These are phyloP conservation scores for Caradrina kadenii DNA, from an alignment of 2,888 invertebrate species.

Conservation along the genomic window DNA sequence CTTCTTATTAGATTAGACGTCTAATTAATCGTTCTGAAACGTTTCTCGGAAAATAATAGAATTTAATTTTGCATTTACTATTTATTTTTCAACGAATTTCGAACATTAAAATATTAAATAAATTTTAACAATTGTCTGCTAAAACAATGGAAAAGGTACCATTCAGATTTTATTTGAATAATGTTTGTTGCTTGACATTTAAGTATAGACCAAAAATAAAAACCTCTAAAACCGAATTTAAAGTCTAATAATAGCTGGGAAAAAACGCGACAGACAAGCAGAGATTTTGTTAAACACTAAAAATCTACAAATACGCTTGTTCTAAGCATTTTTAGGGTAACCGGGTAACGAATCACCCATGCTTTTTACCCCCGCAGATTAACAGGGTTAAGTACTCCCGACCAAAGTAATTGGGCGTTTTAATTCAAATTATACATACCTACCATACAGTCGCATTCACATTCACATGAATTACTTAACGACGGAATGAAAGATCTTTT, in stretches of 20 bases:
- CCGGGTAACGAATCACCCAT: conserved; percentile 28
- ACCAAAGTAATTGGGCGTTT: conserved; percentile 50
- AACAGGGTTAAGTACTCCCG: conserved; percentile 40
- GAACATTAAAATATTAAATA: background rate
- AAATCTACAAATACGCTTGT: conserved; percentile 14
- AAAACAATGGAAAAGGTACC: background rate
- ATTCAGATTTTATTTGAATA: background rate
- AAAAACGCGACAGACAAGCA: conserved; percentile 14
- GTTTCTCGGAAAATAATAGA: background rate
- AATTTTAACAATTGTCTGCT: background rate
- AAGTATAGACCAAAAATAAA: conserved; percentile 6
- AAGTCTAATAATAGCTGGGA: conserved; percentile 2
- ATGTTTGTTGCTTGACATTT: background rate
- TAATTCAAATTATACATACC: conserved; percentile 50
- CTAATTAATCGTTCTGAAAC: conserved; percentile 1
- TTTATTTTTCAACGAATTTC: background rate
- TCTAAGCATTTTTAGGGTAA: background rate
- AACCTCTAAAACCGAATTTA: conserved; percentile 14
- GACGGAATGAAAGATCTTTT: conserved; percentile 41
- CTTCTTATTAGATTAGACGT: background rate
- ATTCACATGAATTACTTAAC: conserved; percentile 37
- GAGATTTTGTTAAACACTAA: conserved; percentile 17
- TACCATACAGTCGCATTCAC: conserved; percentile 23
- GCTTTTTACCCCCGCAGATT: conserved; percentile 36
- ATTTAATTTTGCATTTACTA: background rate